Evolutionary conservation across 2,888 invertebrate species (phyloP).

Genomic region (Parnassius glacialis): DNA sequence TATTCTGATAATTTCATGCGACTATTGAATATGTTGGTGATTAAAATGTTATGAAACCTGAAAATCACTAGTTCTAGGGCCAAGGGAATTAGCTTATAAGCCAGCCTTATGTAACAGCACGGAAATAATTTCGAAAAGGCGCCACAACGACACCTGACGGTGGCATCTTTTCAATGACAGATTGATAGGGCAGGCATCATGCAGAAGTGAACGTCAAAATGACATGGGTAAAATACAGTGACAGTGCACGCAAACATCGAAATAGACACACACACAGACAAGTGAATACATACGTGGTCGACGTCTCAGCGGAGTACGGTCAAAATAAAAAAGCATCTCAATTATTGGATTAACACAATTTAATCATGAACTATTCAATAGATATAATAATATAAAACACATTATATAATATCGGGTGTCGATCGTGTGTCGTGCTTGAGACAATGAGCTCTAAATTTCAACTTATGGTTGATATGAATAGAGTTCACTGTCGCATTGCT

Average conservation of each 20-base stretch:
- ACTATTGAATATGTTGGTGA: constrained; percentile 14
- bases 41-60: constrained; percentile 21
- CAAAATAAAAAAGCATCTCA: constrained; percentile 80
- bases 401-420: constrained; percentile 74
- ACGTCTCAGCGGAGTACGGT: constrained; percentile 79
- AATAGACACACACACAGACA: constrained; percentile 77
- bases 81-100: constrained; percentile 21
- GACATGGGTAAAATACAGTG: constrained; percentile 64
- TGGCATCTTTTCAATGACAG: constrained; percentile 45
- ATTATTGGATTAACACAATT: constrained; percentile 80
- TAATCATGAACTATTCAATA: constrained; percentile 79
- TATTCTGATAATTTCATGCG: constrained; percentile 17
- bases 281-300: constrained; percentile 79
- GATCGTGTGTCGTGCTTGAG: constrained; percentile 73
- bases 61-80: constrained; percentile 11
- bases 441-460: constrained; percentile 63
- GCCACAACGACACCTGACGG: constrained; percentile 34
- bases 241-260: constrained; percentile 77
- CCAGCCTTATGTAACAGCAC: constrained; percentile 13
- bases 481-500: constrained; percentile 70
- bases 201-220: constrained; percentile 67
- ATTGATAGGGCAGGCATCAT: constrained; percentile 63
- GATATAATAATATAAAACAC: constrained; percentile 78
- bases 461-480: constrained; percentile 34
- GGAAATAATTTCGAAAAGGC: constrained; percentile 27